Evolutionary conservation across 92 coral and sea anemone genomes (phyloP).

Genomic region (Actinernus sp.): DNA sequence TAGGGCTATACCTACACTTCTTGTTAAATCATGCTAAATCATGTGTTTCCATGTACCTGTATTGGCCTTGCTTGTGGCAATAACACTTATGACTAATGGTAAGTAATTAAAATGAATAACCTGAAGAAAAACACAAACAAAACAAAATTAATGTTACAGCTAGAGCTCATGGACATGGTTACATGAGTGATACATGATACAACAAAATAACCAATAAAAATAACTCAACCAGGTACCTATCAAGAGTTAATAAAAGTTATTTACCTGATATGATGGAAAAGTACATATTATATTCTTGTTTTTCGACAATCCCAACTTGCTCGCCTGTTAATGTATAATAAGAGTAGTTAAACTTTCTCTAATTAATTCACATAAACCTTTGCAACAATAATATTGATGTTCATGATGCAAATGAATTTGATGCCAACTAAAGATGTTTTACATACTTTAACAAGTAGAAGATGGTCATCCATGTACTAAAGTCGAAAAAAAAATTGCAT

Average conservation of each 20-base stretch:
- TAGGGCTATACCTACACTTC: neutral
- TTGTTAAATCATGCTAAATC: too few relatives aligned
- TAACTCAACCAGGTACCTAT: too few relatives aligned
- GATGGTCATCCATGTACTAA: too few relatives aligned
- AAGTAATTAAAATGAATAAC: slow-evolving; percentile 94
- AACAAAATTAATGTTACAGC: neutral
- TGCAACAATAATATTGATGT: too few relatives aligned
- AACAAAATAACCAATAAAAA: too few relatives aligned
- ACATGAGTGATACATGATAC: too few relatives aligned
- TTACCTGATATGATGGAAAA: slow-evolving; percentile 91
- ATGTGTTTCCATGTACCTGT: slow-evolving; percentile 93
- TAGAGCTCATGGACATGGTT: too few relatives aligned
- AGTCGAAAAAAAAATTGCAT: neutral
- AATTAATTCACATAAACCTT: too few relatives aligned
- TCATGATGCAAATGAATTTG: too few relatives aligned
- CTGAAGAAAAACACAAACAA: slow-evolving; percentile 32
- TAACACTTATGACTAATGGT: slow-evolving; percentile 91
- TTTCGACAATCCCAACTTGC: slow-evolving; percentile 92
- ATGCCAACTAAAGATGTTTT: too few relatives aligned
- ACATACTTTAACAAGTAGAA: neutral
- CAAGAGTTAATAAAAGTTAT: neutral
- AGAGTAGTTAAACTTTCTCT: too few relatives aligned
- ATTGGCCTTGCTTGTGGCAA: slow-evolving; percentile 91
- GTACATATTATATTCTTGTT: slow-evolving; percentile 94
- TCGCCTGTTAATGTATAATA: slow-evolving; percentile 66